These are phyloP conservation scores for Oreotragus oreotragus DNA, from an alignment of 2,113 vertebrate genomes.

Conservation along the genomic window DNA sequence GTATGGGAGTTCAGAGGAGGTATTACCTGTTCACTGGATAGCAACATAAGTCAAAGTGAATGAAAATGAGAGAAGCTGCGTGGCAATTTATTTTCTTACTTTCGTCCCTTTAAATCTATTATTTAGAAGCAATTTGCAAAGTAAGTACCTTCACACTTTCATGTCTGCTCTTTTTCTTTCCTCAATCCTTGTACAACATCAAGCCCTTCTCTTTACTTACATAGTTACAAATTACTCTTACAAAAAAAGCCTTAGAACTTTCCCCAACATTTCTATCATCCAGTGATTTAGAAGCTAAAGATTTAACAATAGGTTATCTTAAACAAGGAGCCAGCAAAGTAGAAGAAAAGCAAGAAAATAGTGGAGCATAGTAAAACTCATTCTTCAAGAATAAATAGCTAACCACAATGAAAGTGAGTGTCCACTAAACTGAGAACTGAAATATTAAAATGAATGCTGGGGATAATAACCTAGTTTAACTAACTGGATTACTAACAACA, in stretches of 20 bases:
- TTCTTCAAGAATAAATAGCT: background rate
- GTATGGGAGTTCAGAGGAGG: background rate
- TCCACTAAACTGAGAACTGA: background rate
- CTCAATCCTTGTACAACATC: background rate
- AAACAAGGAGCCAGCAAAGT: background rate
- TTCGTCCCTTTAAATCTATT: background rate
- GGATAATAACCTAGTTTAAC: background rate
- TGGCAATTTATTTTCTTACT: background rate
- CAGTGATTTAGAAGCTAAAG: background rate
- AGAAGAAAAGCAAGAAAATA: background rate
- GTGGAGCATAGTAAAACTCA: background rate
- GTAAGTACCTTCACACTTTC: background rate
- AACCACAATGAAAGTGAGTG: background rate
- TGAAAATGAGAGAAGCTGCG: background rate
- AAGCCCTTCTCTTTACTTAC: background rate
- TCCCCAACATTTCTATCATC: background rate
- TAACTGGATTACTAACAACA: background rate
- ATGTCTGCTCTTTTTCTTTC: background rate
- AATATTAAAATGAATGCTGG: background rate
- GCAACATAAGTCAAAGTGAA: background rate
- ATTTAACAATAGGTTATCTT: background rate
- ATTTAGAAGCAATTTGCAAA: background rate
- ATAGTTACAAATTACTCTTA: background rate
- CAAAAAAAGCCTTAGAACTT: background rate
- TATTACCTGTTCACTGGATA: background rate